A percentile compares a stretch with the other conserved stretches of the same genome.
phyloP scores from a whole-genome alignment of 2,797 vertebrate genomes.

The Artibeus lituratus region DNA sequence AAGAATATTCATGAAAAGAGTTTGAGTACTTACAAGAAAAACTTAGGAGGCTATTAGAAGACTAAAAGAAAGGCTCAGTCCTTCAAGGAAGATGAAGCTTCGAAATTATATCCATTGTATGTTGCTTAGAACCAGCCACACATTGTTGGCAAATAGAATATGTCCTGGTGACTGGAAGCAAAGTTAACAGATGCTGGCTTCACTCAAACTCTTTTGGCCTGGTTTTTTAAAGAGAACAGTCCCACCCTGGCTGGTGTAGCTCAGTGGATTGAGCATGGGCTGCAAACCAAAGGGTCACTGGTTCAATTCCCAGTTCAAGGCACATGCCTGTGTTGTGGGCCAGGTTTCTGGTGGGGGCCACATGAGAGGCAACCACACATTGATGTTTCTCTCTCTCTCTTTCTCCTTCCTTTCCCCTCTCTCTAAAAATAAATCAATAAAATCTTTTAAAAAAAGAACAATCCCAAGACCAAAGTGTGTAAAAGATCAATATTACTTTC shows the following conservation, averaged over 20 bases:
- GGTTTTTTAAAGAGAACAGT: neutral
- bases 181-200: neutral
- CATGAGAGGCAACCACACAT: too few relatives aligned
- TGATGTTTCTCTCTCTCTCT: too few relatives aligned
- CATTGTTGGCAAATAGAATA: neutral
- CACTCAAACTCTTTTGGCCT: neutral
- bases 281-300: too few relatives aligned
- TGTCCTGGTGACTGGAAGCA: neutral
- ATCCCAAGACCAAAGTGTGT: neutral
- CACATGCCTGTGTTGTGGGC: too few relatives aligned
- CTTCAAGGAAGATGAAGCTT: neutral
- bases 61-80: neutral
- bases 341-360: too few relatives aligned
- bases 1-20: neutral
- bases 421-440: too few relatives aligned
- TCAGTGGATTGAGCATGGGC: too few relatives aligned
- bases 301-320: too few relatives aligned
- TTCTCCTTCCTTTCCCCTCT: too few relatives aligned
- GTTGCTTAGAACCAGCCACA: neutral
- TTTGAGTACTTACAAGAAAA: neutral
- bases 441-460: neutral
- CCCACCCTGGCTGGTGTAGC: neutral
- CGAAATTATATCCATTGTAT: neutral
- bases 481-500: slow-evolving; percentile 11
- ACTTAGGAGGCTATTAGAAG: neutral